Evolutionary conservation across 2,888 invertebrate genomes (phyloP), one percentile per base, ranked within the genome.

Genomic region (Bombylius discolor): DNA sequence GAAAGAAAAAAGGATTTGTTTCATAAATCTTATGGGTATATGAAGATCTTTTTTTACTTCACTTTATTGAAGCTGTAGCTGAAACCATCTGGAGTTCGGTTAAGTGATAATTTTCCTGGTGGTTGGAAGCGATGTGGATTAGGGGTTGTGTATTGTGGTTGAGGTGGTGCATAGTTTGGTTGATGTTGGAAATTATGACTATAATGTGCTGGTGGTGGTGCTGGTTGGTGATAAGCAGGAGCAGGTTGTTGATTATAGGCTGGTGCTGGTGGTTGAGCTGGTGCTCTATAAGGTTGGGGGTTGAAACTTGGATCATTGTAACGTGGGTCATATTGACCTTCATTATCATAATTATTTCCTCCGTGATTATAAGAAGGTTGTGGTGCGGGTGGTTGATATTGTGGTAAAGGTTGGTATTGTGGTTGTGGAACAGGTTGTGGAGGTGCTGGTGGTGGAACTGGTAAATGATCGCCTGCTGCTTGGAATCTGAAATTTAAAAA

Each of bases 61-160:
- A 77, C 77, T 71, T 83, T 87, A 77, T 85, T 87, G 79, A 89
- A 89, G 63, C 84, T 87, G 76, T 89, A 91, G 66, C 88, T 87
- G 77, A 84, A 91, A 67, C 91, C 91, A 68, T 91, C 91, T 47
- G 90, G 90, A 58, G 88, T 89, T 69, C 91, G 80, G 78, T 89
- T 90, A 64, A 92, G 78, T 64, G 84, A 85, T 66, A 91, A 81
- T 74, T 90, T 89, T 63, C 91, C 91, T 39, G 90, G 89, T 53
- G 89, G 89, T 70, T 85, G 86, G 77, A 88, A 89, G 65, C 85
- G 81, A 66, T 82, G 80, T 31, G 89, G 86, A 36, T 82, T 76
- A 60, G 81, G 85, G 54, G 89, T 89, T 55, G 83, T 81, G 56
- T 76, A 70, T 56, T 74, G 72, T 59, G 79, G 77, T 44, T 59